These are phyloP conservation scores for Epistrophella euchroma DNA, from an alignment of 2,888 invertebrate genomes.

Conservation along the genomic window DNA sequence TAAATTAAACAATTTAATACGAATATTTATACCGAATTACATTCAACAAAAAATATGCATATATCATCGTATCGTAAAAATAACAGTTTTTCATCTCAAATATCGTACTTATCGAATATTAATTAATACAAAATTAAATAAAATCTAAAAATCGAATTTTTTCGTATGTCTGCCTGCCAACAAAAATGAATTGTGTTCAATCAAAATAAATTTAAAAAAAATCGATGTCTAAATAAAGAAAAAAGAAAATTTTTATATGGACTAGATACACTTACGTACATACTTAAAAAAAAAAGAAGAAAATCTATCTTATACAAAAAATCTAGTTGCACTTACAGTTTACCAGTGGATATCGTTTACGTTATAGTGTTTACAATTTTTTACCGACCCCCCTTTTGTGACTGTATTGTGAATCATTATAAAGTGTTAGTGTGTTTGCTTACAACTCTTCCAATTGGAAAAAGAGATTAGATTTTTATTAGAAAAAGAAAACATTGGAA, in stretches of 20 bases:
- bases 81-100: slow-evolving; percentile 19
- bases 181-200: slow-evolving; percentile 72
- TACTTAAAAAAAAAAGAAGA: background rate
- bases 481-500: slow-evolving; percentile 47
- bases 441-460: background rate
- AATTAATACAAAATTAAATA: slow-evolving; percentile 40
- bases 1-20: slow-evolving; percentile 37
- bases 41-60: slow-evolving; percentile 30
- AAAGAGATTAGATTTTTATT: slow-evolving; percentile 24
- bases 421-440: background rate
- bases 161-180: slow-evolving; percentile 65
- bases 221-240: slow-evolving; percentile 46
- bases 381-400: slow-evolving; percentile 15
- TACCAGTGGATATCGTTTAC: slow-evolving; percentile 13
- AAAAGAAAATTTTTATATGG: slow-evolving; percentile 22
- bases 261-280: slow-evolving; percentile 43
- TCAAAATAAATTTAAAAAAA: slow-evolving; percentile 45
- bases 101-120: slow-evolving; percentile 38
- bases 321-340: slow-evolving; percentile 26
- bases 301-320: background rate
- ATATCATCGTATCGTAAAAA: slow-evolving; percentile 47
- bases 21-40: slow-evolving; percentile 38
- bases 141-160: slow-evolving; percentile 63
- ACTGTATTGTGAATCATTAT: background rate
- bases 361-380: slow-evolving; percentile 13